Conservation (phyloP, 2,797 vertebrate species). For the Luscinia megarhynchos region DNA sequence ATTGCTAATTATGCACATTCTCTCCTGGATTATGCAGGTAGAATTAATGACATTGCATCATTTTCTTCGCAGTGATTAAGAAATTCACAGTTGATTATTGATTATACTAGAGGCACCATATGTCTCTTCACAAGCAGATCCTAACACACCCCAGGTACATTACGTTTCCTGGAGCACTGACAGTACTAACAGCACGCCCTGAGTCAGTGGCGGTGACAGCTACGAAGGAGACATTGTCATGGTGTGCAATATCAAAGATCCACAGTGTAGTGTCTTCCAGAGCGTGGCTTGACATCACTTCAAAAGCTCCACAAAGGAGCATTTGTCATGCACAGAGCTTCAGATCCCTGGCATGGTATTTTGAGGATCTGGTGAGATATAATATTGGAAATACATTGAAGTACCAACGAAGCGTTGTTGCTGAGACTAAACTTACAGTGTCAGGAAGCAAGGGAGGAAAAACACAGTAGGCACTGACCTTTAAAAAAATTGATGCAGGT, state of each 20-base stretch:
- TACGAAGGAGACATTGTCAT: constrained; percentile 42
- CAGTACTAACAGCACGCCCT: neutral
- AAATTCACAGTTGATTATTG: constrained; percentile 69
- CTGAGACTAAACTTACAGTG: neutral
- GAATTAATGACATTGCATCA: constrained; percentile 42
- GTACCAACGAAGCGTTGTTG: neutral
- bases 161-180: constrained; percentile 25
- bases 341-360: neutral
- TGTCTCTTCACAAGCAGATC: constrained; percentile 48
- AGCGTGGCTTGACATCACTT: constrained; percentile 35
- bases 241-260: constrained; percentile 34
- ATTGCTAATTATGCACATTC: constrained; percentile 37
- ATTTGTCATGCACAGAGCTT: neutral
- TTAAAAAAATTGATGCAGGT: neutral
- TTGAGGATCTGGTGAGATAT: neutral
- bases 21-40: constrained; percentile 46
- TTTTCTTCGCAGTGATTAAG: constrained; percentile 66
- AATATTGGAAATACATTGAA: neutral
- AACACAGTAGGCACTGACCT: neutral
- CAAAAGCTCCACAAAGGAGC: constrained; percentile 42
- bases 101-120: constrained; percentile 32
- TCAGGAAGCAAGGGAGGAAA: neutral
- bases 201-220: constrained; percentile 56
- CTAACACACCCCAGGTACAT: constrained; percentile 33
- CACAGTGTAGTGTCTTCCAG: neutral